These are phyloP conservation scores for Ridgeia piscesae DNA, from an alignment of 1,140 invertebrate genomes.

Conservation along the genomic window DNA sequence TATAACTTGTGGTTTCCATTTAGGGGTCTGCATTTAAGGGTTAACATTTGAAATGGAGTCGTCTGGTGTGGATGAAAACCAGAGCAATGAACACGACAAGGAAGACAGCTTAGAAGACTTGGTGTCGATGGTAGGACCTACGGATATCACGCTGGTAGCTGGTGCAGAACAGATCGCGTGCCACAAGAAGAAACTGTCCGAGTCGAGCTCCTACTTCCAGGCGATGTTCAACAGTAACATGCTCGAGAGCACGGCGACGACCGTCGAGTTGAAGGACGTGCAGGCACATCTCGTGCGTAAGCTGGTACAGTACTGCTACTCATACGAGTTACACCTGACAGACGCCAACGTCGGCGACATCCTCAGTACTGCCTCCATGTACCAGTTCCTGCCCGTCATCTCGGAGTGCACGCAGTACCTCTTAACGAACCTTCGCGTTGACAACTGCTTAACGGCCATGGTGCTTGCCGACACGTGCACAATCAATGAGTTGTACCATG, in stretches of 20 bases:
- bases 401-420: background rate
- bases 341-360: background rate
- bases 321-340: background rate
- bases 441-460: background rate
- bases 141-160: background rate
- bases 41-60: background rate
- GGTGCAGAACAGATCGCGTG: background rate
- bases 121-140: background rate
- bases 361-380: background rate
- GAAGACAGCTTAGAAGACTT: background rate
- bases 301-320: background rate
- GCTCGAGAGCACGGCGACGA: background rate
- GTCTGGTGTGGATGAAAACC: background rate
- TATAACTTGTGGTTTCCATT: background rate
- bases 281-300: background rate
- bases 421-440: background rate
- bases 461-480: background rate
- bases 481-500: background rate
- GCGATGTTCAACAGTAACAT: slow-evolving; percentile 17
- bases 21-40: background rate
- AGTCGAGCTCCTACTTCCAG: slow-evolving; percentile 7
- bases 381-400: background rate
- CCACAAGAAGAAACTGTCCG: background rate
- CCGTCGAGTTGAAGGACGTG: background rate
- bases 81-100: background rate